Evolutionary conservation across 1,140 invertebrate genomes (phyloP), one percentile per base, ranked within the genome.

Genomic region (Drosophila carrolli): DNA sequence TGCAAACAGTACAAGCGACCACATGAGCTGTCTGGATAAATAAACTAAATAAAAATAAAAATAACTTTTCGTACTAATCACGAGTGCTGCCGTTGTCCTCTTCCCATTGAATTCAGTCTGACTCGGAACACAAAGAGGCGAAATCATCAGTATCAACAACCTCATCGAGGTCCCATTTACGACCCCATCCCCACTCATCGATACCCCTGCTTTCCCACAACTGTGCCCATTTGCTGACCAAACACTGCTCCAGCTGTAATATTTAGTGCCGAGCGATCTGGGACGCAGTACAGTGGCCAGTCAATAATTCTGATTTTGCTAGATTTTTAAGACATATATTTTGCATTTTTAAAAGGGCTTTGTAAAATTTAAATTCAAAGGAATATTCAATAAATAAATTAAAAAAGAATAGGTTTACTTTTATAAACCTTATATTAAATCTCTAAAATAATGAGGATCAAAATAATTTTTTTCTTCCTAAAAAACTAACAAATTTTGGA

Each of bases 241-340:
- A 70, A 75, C 67, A 47, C 43, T 14, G 62, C 43, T 76, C 55
- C 48, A 67, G 43, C 73, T 54, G 73, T 76, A 76, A 55, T 86
- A 82, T 88, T 86, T 78, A 59, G 71, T 66, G 83, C 71, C 80
- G 67, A 67, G 71, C 70, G 32, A 58, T 71, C 66, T 43, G 47
- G 32, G 38, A 5, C 2, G 46, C 27, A 27, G 35, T 37, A 51
- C 44, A 50, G 47, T 65, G 32, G 14, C 5, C 9, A 44, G 19
- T 38, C 11, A 10, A n/a, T 8, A 13, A 56, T 29, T 8, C 13
- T n/a, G 11, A 27, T 27, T 14, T 5, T 6, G 13, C 11, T 47
- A 41, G 7, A 14, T 14, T 41, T 41, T 8, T 32, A 32, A 7
- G 29, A 32, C 29, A 7, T 32, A 32, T 7, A 32, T 32, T 32